A percentile compares a stretch with the other conserved stretches of the same genome.
Evolutionary conservation across 2,797 vertebrate species (phyloP).

Genomic region (Eulemur mongoz): DNA sequence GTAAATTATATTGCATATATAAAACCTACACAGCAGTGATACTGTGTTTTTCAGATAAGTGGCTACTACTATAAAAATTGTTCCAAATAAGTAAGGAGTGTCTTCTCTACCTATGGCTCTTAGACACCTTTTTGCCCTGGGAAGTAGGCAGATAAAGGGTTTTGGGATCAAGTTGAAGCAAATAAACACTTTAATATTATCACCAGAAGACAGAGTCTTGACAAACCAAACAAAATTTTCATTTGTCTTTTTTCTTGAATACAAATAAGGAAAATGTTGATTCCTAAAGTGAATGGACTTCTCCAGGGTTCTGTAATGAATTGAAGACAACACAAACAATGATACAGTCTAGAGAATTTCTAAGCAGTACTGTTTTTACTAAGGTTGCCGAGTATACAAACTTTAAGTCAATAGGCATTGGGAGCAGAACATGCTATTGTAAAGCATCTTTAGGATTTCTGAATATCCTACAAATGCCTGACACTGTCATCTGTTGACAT

Average conservation of each 20-base stretch:
- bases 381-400: constrained; percentile 55
- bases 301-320: background rate
- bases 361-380: constrained; percentile 39
- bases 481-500: constrained; percentile 45
- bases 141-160: background rate
- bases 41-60: constrained; percentile 38
- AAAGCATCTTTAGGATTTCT: constrained; percentile 47
- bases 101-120: constrained; percentile 24
- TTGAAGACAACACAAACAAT: background rate
- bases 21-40: constrained; percentile 15
- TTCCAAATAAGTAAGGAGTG: constrained; percentile 30
- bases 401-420: background rate
- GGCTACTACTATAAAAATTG: background rate
- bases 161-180: background rate
- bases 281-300: constrained; percentile 13
- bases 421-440: constrained; percentile 32
- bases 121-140: background rate
- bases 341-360: background rate
- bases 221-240: background rate
- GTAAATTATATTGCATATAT: background rate
- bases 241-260: background rate
- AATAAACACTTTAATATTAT: background rate
- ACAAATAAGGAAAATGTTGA: background rate
- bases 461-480: constrained; percentile 71
- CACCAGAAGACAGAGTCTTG: background rate